Percentiles rank a stretch among this genome's conserved stretches.
Evolutionary conservation across 2,888 invertebrate species (phyloP).

Genomic region (Oegoconia quadripuncta): DNA sequence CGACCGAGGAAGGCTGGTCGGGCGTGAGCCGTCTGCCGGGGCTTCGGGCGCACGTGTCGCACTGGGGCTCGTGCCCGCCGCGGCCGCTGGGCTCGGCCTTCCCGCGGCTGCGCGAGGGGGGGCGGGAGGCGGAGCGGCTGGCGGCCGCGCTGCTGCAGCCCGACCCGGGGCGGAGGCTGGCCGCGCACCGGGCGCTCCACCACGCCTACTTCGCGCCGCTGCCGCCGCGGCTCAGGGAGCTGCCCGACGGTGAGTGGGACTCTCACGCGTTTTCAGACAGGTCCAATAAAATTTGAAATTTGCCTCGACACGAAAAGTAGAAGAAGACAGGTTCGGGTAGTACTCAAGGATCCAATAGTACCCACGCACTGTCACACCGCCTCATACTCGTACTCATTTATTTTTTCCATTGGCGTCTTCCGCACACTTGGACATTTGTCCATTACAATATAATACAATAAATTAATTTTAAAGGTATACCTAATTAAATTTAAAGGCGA

Average conservation of each 20-base stretch:
- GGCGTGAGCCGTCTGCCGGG: conserved; percentile 93
- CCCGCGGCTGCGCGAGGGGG: conserved; percentile 93
- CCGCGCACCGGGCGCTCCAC: conserved; percentile 91
- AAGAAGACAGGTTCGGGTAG: too few relatives aligned
- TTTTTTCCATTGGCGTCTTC: too few relatives aligned
- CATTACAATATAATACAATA: too few relatives aligned
- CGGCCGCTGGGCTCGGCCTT: conserved; percentile 91
- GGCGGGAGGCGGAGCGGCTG: conserved; percentile 92
- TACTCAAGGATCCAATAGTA: too few relatives aligned
- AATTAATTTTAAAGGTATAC: too few relatives aligned
- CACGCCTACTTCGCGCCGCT: conserved; percentile 95
- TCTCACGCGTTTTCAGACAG: too few relatives aligned
- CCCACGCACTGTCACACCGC: too few relatives aligned
- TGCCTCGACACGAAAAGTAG: too few relatives aligned
- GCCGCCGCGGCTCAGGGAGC: conserved; percentile 92
- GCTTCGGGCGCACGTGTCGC: conserved; percentile 84
- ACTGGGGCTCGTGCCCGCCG: conserved; percentile 83
- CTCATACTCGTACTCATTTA: too few relatives aligned
- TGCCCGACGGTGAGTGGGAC: conserved; percentile 95
- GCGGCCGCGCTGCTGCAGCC: conserved; percentile 91
- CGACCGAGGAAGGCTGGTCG: conserved; percentile 95
- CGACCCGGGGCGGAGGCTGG: conserved; percentile 91
- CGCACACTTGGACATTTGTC: too few relatives aligned
- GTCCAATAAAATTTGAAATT: too few relatives aligned
- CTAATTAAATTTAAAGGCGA: too few relatives aligned